A percentile compares a stretch with the other conserved stretches of the same genome.
phyloP scores from a whole-genome alignment of 2,113 vertebrate genomes.

The Prolemur simus region DNA sequence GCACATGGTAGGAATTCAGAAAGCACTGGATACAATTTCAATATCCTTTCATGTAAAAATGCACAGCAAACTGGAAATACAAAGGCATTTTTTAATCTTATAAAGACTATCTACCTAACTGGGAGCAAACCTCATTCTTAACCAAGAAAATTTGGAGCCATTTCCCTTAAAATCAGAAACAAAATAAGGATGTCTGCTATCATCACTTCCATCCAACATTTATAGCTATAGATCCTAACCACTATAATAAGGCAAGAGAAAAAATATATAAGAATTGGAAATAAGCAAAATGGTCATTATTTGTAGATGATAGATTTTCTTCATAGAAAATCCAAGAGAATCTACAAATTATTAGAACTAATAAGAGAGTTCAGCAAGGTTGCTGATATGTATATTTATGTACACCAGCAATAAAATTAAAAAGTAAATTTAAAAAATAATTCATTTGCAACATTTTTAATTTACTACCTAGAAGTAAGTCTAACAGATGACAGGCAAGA shows the following conservation, averaged over 20 bases:
- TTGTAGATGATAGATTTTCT: neutral
- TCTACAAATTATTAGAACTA: neutral
- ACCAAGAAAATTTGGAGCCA: neutral
- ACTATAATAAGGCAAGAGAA: neutral
- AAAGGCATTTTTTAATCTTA: neutral
- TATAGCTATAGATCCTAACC: neutral
- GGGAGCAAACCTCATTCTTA: neutral
- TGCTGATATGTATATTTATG: neutral
- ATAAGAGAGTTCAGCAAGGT: neutral
- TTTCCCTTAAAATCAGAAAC: neutral
- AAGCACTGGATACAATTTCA: neutral
- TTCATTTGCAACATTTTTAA: neutral
- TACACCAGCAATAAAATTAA: neutral
- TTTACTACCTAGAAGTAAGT: constrained; percentile 9
- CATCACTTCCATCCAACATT: neutral
- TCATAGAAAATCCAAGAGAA: neutral
- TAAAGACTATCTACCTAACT: neutral
- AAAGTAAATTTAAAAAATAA: neutral
- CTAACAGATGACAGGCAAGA: neutral
- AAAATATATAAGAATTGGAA: neutral
- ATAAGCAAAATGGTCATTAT: neutral
- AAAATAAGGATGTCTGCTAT: neutral
- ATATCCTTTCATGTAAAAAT: neutral
- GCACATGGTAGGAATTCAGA: neutral
- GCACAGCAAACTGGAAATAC: neutral